Evolutionary conservation across 2,113 vertebrate species (phyloP).

Genomic region (Syngnathus scovelli): DNA sequence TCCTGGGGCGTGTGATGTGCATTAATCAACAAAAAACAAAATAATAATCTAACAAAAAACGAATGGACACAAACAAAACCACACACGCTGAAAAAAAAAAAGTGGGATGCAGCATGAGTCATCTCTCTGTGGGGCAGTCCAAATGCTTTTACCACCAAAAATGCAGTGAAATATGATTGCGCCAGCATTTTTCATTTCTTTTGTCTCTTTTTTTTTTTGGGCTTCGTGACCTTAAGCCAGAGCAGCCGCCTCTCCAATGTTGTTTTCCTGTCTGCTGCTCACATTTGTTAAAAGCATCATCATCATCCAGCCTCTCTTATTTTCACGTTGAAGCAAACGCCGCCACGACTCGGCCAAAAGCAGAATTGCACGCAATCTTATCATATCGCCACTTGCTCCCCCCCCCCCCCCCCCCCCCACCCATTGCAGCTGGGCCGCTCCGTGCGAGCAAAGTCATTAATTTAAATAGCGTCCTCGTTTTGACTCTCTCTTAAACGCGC

Average conservation of each 20-base stretch:
- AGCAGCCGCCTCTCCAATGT: slow-evolving; percentile 23
- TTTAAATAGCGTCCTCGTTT: slow-evolving; percentile 1
- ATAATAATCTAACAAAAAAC: background rate
- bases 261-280: slow-evolving; percentile 19
- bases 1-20: slow-evolving; percentile 48
- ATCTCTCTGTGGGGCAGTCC: slow-evolving; percentile 39
- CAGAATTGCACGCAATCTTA: slow-evolving; percentile 14
- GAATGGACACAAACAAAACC: background rate
- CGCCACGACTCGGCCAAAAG: slow-evolving; percentile 45
- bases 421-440: background rate
- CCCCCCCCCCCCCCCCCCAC: too few species aligned
- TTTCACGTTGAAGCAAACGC: slow-evolving; percentile 31
- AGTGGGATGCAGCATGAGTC: slow-evolving; percentile 48
- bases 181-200: slow-evolving; percentile 53
- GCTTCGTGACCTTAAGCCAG: slow-evolving; percentile 25
- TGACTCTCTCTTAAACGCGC: background rate
- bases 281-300: slow-evolving; percentile 21
- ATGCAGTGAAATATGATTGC: slow-evolving; percentile 52
- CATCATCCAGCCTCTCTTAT: slow-evolving; percentile 13
- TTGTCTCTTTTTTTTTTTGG: background rate
- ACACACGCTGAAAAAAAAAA: background rate
- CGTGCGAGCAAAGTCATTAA: background rate
- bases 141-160: slow-evolving; percentile 31
- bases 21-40: background rate
- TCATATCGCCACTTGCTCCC: background rate